Conservation (phyloP, 2,888 invertebrate species). For the Heliconius aoede region DNA sequence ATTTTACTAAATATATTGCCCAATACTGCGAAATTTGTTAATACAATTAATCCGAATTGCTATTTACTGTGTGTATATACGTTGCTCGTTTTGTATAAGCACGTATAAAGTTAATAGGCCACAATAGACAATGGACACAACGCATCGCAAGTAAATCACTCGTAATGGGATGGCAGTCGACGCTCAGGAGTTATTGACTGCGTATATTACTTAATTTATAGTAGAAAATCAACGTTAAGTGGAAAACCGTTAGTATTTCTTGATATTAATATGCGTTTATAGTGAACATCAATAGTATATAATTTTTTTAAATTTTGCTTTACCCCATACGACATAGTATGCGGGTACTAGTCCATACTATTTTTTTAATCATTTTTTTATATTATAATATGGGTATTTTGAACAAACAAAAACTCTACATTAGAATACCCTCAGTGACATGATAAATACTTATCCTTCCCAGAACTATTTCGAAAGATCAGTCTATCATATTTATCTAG, state of each 20-base stretch:
- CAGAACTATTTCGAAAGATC: background rate
- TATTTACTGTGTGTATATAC: conserved; percentile 57
- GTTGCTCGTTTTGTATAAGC: conserved; percentile 56
- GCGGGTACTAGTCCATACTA: too few relatives aligned
- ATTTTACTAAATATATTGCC: conserved; percentile 50
- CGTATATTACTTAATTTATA: conserved; percentile 57
- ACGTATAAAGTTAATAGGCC: conserved; percentile 56
- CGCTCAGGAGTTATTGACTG: conserved; percentile 67
- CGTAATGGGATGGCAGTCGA: conserved; percentile 64
- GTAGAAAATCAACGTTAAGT: conserved; percentile 46
- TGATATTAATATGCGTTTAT: background rate
- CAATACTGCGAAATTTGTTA: conserved; percentile 60
- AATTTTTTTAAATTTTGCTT: too few relatives aligned
- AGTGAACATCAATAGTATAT: too few relatives aligned
- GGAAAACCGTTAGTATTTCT: conserved; percentile 11
- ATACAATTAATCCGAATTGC: conserved; percentile 53
- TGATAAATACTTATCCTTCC: background rate
- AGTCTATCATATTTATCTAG: background rate
- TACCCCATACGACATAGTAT: too few relatives aligned
- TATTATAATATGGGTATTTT: background rate
- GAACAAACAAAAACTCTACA: too few relatives aligned
- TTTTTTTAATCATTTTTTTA: background rate
- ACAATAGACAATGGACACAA: conserved; percentile 66
- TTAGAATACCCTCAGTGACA: too few relatives aligned
- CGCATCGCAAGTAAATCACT: conserved; percentile 65